A percentile compares a stretch with the other conserved stretches of the same genome.
phyloP scores from a whole-genome alignment of 2,888 invertebrate genomes.

The Pecten maximus region DNA sequence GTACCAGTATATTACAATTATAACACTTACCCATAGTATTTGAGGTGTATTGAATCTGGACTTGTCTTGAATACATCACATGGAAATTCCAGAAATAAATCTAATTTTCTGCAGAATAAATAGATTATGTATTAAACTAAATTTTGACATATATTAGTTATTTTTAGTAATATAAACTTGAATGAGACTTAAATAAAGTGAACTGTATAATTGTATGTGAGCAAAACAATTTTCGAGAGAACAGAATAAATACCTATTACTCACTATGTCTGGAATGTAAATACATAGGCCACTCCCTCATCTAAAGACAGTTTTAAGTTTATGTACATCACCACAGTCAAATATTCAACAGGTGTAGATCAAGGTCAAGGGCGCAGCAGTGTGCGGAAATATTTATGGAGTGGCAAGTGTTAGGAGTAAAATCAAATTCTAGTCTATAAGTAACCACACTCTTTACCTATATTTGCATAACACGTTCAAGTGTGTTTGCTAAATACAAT shows the following conservation, averaged over 20 bases:
- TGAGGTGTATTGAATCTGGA: slow-evolving; percentile 77
- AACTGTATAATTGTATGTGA: background rate
- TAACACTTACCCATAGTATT: slow-evolving; percentile 77
- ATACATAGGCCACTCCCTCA: background rate
- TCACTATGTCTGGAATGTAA: background rate
- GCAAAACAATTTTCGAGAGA: background rate
- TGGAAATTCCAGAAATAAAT: slow-evolving; percentile 79
- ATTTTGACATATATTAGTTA: too few relatives aligned
- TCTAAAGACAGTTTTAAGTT: background rate
- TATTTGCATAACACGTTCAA: background rate
- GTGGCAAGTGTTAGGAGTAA: background rate
- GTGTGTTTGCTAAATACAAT: background rate
- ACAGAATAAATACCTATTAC: background rate
- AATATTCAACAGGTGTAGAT: background rate
- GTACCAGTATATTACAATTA: background rate
- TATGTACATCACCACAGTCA: background rate
- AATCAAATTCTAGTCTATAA: background rate
- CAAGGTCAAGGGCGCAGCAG: background rate
- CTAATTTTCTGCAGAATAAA: slow-evolving; percentile 68
- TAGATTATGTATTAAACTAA: too few relatives aligned
- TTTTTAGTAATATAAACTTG: background rate
- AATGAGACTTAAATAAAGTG: background rate
- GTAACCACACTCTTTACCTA: background rate
- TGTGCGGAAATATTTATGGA: background rate
- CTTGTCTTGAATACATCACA: slow-evolving; percentile 72